Evolutionary conservation across 2,888 invertebrate genomes (phyloP), one percentile per base, ranked within the genome.

Genomic region (Pyralis farinalis): DNA sequence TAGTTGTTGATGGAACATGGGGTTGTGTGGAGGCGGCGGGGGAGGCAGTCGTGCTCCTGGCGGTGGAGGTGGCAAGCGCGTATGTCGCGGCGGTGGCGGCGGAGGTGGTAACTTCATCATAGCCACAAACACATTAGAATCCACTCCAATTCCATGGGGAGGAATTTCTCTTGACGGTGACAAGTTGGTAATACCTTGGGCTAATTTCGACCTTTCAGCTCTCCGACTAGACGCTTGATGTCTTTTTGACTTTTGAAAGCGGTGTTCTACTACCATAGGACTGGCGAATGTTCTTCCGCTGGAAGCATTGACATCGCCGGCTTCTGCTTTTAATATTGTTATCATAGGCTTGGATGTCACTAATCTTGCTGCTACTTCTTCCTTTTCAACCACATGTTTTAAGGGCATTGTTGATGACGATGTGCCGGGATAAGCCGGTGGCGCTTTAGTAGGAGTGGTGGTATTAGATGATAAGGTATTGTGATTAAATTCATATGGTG

Each of bases 1-100:
- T 42, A 97, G 90, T 68, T 97, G 97, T 64, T 96, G 96, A 59
- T 96, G 95, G 63, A 96, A 97, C 63, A 96, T 94, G 49, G 96
- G 95, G 46, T 96, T 94, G 67, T 96, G 96, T 0, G 95, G 94
- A 0, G 95, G 94, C 2, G 95, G 86, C 30, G 93, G 92, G 0
- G 94, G 92, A 3, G 93, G 94, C 1, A 93, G 92, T 0, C 92
- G 90, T 1, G 92, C 82, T 71, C 91, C 47, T 77, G 86, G 91
- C 0, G 93, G 92, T 1, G 94, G 94, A 0, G 94, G 94, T 0
- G 95, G 94, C 2, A 94, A 91, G 0, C 94, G 92, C 39, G 84
- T 77, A 47, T 74, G 92, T 60, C 85, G 91, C 43, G 80, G 91
- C 46, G 74, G 92, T 47, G 91, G 90, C 0, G 88, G 83, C 1